phyloP scores from a whole-genome alignment of 2,113 vertebrate genomes.

The Trogon melanurus region DNA sequence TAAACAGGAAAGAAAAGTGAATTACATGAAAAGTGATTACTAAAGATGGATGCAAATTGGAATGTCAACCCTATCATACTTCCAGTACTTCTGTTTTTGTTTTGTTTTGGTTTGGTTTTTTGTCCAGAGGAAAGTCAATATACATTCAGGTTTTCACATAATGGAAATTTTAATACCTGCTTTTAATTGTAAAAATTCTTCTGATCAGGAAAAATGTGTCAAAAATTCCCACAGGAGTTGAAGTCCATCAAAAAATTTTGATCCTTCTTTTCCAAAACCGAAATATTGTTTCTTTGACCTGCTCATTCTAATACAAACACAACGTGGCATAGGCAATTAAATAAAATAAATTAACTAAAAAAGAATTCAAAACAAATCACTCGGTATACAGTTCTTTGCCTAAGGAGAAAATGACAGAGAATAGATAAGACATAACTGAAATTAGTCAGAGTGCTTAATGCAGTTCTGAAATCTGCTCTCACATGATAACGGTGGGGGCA shows the following conservation, averaged over 20 bases:
- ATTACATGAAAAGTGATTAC: not conserved
- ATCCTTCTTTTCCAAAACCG: not conserved
- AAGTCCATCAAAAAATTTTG: not conserved
- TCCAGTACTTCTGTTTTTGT: not conserved
- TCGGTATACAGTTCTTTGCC: not conserved
- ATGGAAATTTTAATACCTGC: rapidly evolving
- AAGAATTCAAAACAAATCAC: not conserved
- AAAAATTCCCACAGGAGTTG: not conserved
- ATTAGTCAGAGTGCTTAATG: not conserved
- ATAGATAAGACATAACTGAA: not conserved
- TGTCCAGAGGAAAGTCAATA: not conserved
- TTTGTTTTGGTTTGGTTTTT: not conserved
- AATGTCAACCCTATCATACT: not conserved
- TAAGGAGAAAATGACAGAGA: not conserved
- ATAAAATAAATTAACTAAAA: not conserved
- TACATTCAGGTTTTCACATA: not conserved
- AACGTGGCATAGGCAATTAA: not conserved
- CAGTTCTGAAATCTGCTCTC: not conserved
- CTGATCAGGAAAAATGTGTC: not conserved
- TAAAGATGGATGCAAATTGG: not conserved
- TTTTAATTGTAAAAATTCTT: not conserved
- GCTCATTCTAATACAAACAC: not conserved
- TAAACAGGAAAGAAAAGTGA: not conserved
- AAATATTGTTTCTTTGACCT: not conserved
- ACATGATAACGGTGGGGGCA: not conserved